Percentiles rank a stretch among this genome's conserved stretches.
phyloP scores from a whole-genome alignment of 2,113 vertebrate genomes.

The Sylvietta virens region DNA sequence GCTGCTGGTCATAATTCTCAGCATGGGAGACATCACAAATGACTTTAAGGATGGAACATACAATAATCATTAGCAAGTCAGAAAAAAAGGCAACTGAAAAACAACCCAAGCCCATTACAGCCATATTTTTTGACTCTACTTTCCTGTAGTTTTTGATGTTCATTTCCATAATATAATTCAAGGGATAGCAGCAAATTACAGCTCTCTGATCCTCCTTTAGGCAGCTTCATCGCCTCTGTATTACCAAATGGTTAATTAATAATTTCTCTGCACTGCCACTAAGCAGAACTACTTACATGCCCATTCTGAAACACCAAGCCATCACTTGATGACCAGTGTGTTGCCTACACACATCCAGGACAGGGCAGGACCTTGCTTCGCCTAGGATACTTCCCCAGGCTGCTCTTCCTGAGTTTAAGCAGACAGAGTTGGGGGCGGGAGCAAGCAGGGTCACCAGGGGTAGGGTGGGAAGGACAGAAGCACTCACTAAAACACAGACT shows the following conservation, averaged over 20 bases:
- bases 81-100: background rate
- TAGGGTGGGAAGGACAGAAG: background rate
- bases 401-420: background rate
- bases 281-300: slow-evolving; percentile 12
- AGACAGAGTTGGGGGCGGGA: background rate
- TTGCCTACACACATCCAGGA: background rate
- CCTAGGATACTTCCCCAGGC: background rate
- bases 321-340: background rate
- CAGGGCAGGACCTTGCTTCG: background rate
- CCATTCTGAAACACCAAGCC: background rate
- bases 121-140: background rate
- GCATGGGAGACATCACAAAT: slow-evolving; percentile 63
- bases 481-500: background rate
- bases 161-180: slow-evolving; percentile 58
- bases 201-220: slow-evolving; percentile 8
- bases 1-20: slow-evolving; percentile 71
- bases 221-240: background rate
- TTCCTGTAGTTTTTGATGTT: slow-evolving; percentile 10
- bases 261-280: slow-evolving; percentile 56
- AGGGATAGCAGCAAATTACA: slow-evolving; percentile 46
- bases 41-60: slow-evolving; percentile 67
- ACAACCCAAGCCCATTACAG: background rate
- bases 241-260: slow-evolving; percentile 67
- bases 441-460: background rate
- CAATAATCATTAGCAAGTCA: slow-evolving; percentile 51